Conservation (phyloP, 1,140 invertebrate species). For the Portunus trituberculatus region DNA sequence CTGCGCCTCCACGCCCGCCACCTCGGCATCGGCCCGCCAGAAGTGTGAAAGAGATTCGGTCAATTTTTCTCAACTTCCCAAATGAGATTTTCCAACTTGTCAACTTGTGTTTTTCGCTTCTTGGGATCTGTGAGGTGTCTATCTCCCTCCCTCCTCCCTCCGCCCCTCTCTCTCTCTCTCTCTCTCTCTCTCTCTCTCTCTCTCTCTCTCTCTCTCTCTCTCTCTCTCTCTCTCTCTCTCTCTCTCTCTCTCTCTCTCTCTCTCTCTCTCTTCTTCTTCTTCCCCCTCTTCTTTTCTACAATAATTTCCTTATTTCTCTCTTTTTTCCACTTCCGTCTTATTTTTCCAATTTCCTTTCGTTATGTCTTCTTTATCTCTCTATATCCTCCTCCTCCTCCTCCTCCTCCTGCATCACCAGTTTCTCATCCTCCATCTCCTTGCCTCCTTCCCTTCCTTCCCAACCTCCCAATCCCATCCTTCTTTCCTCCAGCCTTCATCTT, state of each 20-base stretch:
- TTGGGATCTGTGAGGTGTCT: neutral
- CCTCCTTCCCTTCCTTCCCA: neutral
- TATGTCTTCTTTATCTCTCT: neutral
- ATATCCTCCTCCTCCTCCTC: neutral
- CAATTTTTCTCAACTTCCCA: slow-evolving; percentile 51
- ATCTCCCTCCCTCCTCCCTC: neutral
- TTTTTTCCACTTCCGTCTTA: neutral
- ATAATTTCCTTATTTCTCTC: neutral
- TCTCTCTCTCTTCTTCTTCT: no score
- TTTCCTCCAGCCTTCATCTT: neutral
- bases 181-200: neutral
- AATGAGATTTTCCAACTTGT: slow-evolving; percentile 57
- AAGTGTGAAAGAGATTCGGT: neutral
- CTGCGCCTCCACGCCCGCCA: neutral
- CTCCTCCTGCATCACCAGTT: neutral
- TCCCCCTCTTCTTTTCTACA: neutral
- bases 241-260: no score
- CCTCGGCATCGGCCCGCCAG: neutral
- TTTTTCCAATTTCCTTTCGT: neutral
- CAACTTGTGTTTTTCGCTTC: slow-evolving; percentile 49
- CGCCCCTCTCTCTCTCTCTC: neutral
- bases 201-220: no score
- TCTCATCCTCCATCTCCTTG: neutral
- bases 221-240: no score
- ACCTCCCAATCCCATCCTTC: neutral